Evolutionary conservation across 2,888 invertebrate species (phyloP), one percentile per base, ranked within the genome.

Genomic region (Cinara cedri): DNA sequence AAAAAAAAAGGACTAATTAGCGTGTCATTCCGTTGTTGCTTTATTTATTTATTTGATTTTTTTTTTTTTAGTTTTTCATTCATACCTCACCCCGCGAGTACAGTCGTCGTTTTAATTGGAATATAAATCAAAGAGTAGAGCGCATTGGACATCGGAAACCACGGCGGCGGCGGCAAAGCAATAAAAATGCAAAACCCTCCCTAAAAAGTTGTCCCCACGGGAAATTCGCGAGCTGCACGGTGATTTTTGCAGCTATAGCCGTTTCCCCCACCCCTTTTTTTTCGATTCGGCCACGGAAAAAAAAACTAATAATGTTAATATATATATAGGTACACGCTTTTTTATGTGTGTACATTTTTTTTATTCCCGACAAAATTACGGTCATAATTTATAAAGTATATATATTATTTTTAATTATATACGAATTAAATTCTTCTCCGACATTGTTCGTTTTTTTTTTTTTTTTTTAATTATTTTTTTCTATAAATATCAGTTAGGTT

Each of bases 121-220:
- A 70, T 60, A 78, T 78, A 78, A 78, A 78, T 78, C 78, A 78
- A 78, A 78, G 70, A 60, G 60, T 46, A 54, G 14, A 54, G 60
- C 72, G 62, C 76, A 60, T 78, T 60, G 78, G 78, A 78, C 78
- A 78, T 76, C 76, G 76, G 68, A 76, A 76, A 76, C 76, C 78
- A 34, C 78, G 49, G 19, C 65, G n/a, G 66, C 44, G 21, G 19
- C 26, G 49, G 51, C 16, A 19, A 57, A 19, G 78, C 78, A 70
- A 78, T 78, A 78, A 78, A 76, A 78, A 78, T 60, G 78, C 68
- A 54, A 70, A 78, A 70, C 57, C 78, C 70, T 78, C 70, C 78
- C 78, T 68, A 60, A 78, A 78, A 78, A 68, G 78, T 78, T 60
- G 16, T 70, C 57, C 78, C 70, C 78, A 21, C 78, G 78, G 78